phyloP scores from a whole-genome alignment of 2,888 invertebrate species.

The Punctoribates punctum region DNA sequence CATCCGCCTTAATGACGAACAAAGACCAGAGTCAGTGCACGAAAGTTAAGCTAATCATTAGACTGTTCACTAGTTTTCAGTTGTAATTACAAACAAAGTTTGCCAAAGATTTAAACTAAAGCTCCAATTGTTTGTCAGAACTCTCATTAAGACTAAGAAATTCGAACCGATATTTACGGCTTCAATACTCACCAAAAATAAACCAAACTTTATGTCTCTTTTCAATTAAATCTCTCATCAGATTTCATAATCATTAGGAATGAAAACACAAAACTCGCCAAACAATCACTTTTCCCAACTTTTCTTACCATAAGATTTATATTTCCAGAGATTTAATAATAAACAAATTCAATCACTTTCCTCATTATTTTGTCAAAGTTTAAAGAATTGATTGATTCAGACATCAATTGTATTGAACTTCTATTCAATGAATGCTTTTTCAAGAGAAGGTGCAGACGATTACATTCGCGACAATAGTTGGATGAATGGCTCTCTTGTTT shows the following conservation, averaged over 20 bases:
- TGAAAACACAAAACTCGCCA: background rate
- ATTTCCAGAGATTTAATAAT: no score
- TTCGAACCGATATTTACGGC: conserved; percentile 26
- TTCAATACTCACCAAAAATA: background rate
- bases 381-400: no score
- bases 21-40: conserved; percentile 16
- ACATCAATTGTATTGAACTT: no score
- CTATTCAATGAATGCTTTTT: no score
- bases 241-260: background rate
- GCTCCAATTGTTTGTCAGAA: conserved; percentile 26
- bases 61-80: background rate
- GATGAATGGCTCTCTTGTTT: background rate
- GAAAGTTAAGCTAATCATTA: conserved; percentile 28
- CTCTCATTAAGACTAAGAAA: conserved; percentile 31
- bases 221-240: background rate
- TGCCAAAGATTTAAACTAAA: conserved; percentile 17
- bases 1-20: conserved; percentile 33
- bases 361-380: no score
- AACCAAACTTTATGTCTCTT: conserved; percentile 8
- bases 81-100: conserved; percentile 28
- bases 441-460: no score
- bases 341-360: no score
- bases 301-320: no score
- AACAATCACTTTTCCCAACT: no score
- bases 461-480: background rate